Percentiles rank a stretch among this genome's conserved stretches.
Conservation (phyloP, 2,113 vertebrate genomes). For the Bubo blakistoni region DNA sequence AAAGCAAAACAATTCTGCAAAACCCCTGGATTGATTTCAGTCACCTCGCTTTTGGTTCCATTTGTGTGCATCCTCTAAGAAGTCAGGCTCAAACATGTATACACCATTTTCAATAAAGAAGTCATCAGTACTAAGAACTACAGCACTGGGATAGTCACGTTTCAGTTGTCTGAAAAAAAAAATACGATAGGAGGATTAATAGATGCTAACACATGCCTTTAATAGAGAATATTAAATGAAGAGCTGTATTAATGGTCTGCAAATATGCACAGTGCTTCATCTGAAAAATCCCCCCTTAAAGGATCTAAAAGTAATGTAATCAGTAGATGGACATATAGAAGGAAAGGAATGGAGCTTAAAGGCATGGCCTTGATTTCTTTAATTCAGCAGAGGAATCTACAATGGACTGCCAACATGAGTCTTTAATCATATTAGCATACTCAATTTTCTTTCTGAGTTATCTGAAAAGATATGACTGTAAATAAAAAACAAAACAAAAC, state of each 20-base stretch:
- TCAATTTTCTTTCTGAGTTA: neutral
- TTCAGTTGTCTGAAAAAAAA: slow-evolving; percentile 71
- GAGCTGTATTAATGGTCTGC: neutral
- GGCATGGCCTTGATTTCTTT: neutral
- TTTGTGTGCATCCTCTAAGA: slow-evolving; percentile 76
- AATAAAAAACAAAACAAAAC: neutral
- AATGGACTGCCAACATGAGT: neutral
- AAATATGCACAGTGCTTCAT: neutral
- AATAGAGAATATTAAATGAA: neutral
- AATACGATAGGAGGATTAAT: neutral
- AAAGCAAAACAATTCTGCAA: neutral
- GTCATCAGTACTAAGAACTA: slow-evolving; percentile 80
- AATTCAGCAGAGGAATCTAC: neutral
- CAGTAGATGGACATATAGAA: neutral
- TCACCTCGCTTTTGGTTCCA: slow-evolving; percentile 83
- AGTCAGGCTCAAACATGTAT: slow-evolving; percentile 73
- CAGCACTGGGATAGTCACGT: slow-evolving; percentile 66
- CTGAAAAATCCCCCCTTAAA: neutral
- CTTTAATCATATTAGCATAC: neutral
- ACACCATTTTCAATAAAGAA: slow-evolving; percentile 71
- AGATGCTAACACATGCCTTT: neutral
- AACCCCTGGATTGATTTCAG: neutral
- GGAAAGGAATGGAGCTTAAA: neutral
- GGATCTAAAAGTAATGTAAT: neutral
- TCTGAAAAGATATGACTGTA: neutral